phyloP scores from a whole-genome alignment of 2,113 vertebrate genomes.

The Plestiodon gilberti region DNA sequence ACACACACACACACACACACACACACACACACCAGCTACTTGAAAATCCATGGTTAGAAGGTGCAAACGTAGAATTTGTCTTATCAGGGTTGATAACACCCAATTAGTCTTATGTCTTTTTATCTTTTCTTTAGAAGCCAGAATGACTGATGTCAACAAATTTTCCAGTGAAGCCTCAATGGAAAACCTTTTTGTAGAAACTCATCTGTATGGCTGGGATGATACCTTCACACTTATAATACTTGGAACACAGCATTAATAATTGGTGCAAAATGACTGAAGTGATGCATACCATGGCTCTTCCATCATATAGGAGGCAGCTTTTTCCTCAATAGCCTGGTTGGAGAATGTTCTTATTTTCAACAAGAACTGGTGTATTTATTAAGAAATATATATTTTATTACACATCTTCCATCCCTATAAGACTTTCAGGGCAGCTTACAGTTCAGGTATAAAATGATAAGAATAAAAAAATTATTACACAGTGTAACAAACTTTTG shows the following conservation, averaged over 20 bases:
- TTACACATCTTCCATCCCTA: too few species aligned
- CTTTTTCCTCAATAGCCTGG: neutral
- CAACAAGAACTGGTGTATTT: too few species aligned
- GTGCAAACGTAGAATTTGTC: constrained; percentile 56
- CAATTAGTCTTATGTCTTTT: constrained; percentile 44
- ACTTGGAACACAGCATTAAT: neutral
- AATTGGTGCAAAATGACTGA: neutral
- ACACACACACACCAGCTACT: constrained; percentile 9
- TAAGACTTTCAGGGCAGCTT: too few species aligned
- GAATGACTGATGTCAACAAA: constrained; percentile 41
- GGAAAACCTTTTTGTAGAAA: constrained; percentile 33
- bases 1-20: neutral
- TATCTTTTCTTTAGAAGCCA: constrained; percentile 40
- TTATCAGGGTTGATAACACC: constrained; percentile 42
- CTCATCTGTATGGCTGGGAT: neutral
- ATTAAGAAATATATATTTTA: too few species aligned
- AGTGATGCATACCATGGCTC: neutral
- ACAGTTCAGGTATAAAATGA: too few species aligned
- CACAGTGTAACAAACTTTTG: too few species aligned
- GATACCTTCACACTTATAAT: neutral
- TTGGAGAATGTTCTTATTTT: neutral
- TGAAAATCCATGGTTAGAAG: constrained; percentile 32
- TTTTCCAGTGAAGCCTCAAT: constrained; percentile 52
- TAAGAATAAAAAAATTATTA: too few species aligned
- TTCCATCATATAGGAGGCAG: rapidly evolving